Conservation (phyloP, 1,140 invertebrate species). For the Ceratina calcarata region DNA sequence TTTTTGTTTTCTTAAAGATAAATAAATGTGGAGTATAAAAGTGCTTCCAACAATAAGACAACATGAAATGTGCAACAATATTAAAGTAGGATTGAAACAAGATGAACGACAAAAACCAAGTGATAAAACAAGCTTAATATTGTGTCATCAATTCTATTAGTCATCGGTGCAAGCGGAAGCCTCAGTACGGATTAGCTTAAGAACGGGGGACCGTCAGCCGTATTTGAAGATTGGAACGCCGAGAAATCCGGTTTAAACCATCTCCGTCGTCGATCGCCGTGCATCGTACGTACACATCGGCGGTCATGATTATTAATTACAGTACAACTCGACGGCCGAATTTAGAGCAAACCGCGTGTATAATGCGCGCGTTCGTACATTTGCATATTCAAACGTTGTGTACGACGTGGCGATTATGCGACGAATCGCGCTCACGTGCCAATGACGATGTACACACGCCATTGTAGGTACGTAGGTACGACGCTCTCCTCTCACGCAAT, state of each 20-base stretch:
- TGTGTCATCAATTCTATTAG: too few relatives aligned
- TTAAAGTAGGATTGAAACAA: too few relatives aligned
- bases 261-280: not conserved
- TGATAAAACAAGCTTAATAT: too few relatives aligned
- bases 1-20: too few relatives aligned
- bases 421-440: conserved; percentile 43
- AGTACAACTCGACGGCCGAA: conserved; percentile 41
- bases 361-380: conserved; percentile 54
- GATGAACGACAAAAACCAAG: too few relatives aligned
- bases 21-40: too few relatives aligned
- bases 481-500: conserved; percentile 31
- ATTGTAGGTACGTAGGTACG: conserved; percentile 34
- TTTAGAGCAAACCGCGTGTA: conserved; percentile 54
- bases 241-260: not conserved
- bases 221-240: not conserved
- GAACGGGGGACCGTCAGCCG: not conserved
- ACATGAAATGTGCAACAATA: too few relatives aligned
- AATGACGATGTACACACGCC: conserved; percentile 41
- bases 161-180: too few relatives aligned
- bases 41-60: too few relatives aligned
- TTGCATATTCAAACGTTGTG: conserved; percentile 63
- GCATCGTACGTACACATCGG: conserved; percentile 19
- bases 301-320: conserved; percentile 62
- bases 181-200: too few relatives aligned
- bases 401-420: conserved; percentile 57